phyloP scores from a whole-genome alignment of 2,797 vertebrate species.

The Helicolenus hilgendorfi region DNA sequence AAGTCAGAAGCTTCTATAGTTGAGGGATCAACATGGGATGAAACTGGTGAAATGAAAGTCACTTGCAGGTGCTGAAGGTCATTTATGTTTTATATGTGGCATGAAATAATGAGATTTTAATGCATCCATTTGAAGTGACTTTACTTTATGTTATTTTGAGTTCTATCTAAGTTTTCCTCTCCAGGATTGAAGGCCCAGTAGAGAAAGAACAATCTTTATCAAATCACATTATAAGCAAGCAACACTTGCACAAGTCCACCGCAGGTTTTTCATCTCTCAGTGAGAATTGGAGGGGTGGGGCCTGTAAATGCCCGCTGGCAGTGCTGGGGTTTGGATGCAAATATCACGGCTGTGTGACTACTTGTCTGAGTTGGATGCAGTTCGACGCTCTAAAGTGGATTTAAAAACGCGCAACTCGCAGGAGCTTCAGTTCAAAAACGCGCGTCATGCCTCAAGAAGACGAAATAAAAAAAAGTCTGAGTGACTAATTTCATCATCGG shows the following conservation, averaged over 20 bases:
- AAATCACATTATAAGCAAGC: background rate
- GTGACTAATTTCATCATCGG: constrained; percentile 26
- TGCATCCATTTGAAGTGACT: background rate
- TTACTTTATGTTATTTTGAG: background rate
- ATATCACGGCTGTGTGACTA: constrained; percentile 74
- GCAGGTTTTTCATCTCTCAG: constrained; percentile 83
- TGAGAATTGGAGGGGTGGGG: constrained; percentile 88
- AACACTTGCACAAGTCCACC: constrained; percentile 56
- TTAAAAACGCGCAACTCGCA: constrained; percentile 76
- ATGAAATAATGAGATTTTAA: background rate
- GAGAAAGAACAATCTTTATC: background rate
- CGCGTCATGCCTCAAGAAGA: constrained; percentile 31
- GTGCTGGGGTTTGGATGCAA: constrained; percentile 89
- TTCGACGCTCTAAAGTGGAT: constrained; percentile 85
- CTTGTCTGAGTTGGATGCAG: constrained; percentile 87
- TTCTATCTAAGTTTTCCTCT: background rate
- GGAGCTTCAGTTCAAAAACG: constrained; percentile 77
- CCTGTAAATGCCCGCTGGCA: constrained; percentile 85
- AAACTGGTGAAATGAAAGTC: background rate
- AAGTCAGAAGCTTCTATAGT: background rate
- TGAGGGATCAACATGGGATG: background rate
- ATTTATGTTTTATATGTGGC: background rate
- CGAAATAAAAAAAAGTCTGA: constrained; percentile 37
- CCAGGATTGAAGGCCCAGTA: background rate
- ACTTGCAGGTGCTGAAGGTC: background rate